A percentile compares a stretch with the other conserved stretches of the same genome.
These are phyloP conservation scores for Athripsodes cinereus DNA, from an alignment of 2,888 invertebrate species.

Conservation along the genomic window DNA sequence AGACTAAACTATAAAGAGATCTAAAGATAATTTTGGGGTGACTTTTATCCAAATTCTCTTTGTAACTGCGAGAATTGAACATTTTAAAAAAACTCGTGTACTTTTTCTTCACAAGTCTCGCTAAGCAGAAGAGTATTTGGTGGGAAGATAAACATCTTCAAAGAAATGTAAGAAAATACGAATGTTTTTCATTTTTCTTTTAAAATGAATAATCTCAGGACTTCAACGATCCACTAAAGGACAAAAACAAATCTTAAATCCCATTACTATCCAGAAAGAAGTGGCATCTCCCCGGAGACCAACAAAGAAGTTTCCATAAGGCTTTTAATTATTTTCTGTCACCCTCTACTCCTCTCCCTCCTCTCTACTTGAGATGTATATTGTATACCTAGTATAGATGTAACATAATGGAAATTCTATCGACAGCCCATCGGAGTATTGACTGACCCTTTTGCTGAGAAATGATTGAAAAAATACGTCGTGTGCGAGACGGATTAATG, in stretches of 20 bases:
- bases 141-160: no score
- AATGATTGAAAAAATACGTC: neutral
- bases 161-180: neutral
- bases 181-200: neutral
- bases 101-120: no score
- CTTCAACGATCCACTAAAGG: neutral
- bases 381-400: no score
- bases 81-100: no score
- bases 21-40: no score
- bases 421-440: neutral
- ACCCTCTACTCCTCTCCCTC: neutral
- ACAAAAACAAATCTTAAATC: neutral
- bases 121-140: no score
- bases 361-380: neutral
- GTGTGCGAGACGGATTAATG: neutral
- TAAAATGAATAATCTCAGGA: neutral
- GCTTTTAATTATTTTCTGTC: constrained; percentile 1
- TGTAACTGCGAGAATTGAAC: no score
- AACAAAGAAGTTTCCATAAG: neutral
- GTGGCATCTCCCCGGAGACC: neutral
- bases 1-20: no score
- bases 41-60: no score
- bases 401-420: neutral
- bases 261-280: neutral
- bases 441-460: neutral